These are phyloP conservation scores for Brachycybe producta DNA, from an alignment of 2,888 invertebrate genomes.

Conservation along the genomic window DNA sequence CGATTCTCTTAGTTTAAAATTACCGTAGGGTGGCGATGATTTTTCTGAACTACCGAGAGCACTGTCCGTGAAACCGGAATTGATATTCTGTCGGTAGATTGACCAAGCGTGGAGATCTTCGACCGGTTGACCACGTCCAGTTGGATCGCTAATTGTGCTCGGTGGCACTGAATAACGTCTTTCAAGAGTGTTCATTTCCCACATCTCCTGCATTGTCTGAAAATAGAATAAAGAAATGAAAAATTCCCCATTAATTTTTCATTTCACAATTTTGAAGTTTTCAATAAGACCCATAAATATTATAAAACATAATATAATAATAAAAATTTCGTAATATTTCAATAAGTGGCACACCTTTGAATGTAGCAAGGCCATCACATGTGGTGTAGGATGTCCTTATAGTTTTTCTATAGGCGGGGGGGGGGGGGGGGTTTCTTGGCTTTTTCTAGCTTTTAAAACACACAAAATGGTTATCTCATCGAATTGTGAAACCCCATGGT, in stretches of 20 bases:
- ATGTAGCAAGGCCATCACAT: too few relatives aligned
- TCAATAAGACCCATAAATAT: too few relatives aligned
- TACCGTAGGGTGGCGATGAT: conserved; percentile 83
- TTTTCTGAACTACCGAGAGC: conserved; percentile 84
- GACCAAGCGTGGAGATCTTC: conserved; percentile 94
- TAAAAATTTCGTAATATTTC: too few relatives aligned
- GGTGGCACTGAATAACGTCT: conserved; percentile 72
- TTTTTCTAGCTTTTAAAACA: too few relatives aligned
- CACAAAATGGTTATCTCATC: too few relatives aligned
- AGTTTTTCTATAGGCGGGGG: too few relatives aligned
- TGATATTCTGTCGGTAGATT: conserved; percentile 75
- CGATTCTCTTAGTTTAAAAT: conserved; percentile 82
- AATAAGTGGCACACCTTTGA: too few relatives aligned
- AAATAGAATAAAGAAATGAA: conserved; percentile 6
- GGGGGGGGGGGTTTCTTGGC: too few relatives aligned
- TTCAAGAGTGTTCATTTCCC: conserved; percentile 48
- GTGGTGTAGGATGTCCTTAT: too few relatives aligned
- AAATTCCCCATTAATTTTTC: conserved; percentile 9
- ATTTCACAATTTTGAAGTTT: background rate
- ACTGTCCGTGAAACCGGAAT: conserved; percentile 89
- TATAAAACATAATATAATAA: too few relatives aligned
- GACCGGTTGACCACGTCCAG: conserved; percentile 20
- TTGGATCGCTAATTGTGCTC: conserved; percentile 23
- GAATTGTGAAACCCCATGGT: too few relatives aligned
- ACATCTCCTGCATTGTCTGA: conserved; percentile 29